Percentiles rank a stretch among this genome's conserved stretches.
phyloP scores from a whole-genome alignment of 64 coral and sea anemone species.

The Montipora capricornis region DNA sequence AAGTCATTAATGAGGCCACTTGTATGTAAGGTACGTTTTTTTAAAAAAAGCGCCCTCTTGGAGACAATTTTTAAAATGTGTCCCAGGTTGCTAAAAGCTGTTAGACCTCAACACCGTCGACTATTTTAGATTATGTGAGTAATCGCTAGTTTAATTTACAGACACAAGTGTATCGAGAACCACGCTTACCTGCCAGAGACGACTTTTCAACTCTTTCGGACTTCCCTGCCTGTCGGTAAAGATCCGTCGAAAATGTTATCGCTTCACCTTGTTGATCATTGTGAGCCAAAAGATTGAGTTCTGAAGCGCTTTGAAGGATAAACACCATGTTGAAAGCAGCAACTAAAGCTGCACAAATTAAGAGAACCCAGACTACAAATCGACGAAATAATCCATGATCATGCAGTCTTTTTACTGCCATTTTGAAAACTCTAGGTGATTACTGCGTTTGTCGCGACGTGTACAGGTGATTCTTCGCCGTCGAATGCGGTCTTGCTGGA shows the following conservation, averaged over 20 bases:
- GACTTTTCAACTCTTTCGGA: not conserved
- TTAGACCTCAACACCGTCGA: no score
- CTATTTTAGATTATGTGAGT: no score
- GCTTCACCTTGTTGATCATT: not conserved
- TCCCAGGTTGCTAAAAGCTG: no score
- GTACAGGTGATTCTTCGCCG: not conserved
- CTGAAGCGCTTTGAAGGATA: conserved; percentile 9
- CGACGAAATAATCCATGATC: not conserved
- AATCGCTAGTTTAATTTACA: no score
- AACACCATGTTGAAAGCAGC: conserved; percentile 20
- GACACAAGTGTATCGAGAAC: not conserved
- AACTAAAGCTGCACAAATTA: not conserved
- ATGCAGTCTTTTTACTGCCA: not conserved
- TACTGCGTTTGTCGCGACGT: not conserved
- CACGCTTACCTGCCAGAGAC: not conserved
- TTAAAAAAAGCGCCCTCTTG: no score
- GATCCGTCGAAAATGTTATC: not conserved
- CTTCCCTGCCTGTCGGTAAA: not conserved
- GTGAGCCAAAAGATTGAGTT: not conserved
- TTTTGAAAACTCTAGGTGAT: not conserved
- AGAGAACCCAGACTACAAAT: not conserved
- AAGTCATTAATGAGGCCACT: no score
- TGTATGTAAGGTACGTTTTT: no score
- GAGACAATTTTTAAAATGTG: no score
- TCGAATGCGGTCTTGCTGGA: no score